Base-by-base conservation (phyloP, 2,888 invertebrate genomes). In the Noctua comes region DNA sequence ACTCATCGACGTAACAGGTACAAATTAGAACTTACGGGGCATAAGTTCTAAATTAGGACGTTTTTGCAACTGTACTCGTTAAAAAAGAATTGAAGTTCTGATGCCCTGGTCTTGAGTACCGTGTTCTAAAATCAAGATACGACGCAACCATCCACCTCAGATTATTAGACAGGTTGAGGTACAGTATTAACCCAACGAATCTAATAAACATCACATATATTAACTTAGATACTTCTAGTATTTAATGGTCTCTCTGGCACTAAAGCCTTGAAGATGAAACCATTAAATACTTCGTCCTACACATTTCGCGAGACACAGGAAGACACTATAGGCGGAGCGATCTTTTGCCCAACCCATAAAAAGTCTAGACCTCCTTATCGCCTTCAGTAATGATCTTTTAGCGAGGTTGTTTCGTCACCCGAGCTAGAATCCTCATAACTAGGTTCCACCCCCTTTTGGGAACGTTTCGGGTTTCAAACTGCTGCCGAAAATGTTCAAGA, bases 401-500 rank as follows among this genome's bases (percentile, higher is more conserved):
- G 46, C 78, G 31, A 36, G 59, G 36, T 54, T 46, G 11, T 57
- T 18, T 46, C 36, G 24, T 78, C 59, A 46, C 16, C 18, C 31
- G 51, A 62, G 46, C 76, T 59, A 36, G 11, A 59, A 68, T 40
- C 3, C 8, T 57, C 36, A 36, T 62, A 83, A 64, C 51, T 57
- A 18, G 24, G 51, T 57, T 64, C 51, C 51, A 40, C 43, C 36
- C n/a, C 40, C 40, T 48, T 68, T 85, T 73, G 48, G 43, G 31
- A 31, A 24, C 57, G 68, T 46, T 64, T 85, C 27, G 57, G 81
- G 64, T 81, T 81, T 43, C 57, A 31, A 73, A 72, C 68, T 36
- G 68, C 69, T 84, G 21, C 43, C 48, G 36, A 80, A 84, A 80
- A 59, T 70, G 59, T 46, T 66, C 2, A 8, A 66, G 80, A 80